Evolutionary conservation across 2,113 vertebrate species (phyloP).

Genomic region (Mionectes macconnelli): DNA sequence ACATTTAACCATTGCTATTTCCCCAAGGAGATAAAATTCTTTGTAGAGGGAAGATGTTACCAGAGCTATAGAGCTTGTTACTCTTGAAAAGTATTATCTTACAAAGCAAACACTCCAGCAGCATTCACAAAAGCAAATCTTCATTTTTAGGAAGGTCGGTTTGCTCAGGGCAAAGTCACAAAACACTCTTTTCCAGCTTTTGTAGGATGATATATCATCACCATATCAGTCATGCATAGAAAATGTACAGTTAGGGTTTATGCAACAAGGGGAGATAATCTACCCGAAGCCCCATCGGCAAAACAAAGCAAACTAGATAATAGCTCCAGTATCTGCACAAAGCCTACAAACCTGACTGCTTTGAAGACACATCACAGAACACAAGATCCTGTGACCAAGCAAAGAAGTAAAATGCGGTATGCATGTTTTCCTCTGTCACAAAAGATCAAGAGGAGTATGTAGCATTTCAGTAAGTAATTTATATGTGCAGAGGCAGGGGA

Average conservation of each 20-base stretch:
- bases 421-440: background rate
- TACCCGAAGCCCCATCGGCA: background rate
- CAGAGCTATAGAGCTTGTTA: constrained; percentile 29
- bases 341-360: background rate
- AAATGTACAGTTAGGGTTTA: background rate
- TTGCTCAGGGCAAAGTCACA: constrained; percentile 50
- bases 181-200: constrained; percentile 15
- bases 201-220: constrained; percentile 13
- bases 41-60: background rate
- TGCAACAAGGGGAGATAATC: background rate
- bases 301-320: constrained; percentile 26
- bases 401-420: background rate
- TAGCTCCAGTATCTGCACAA: background rate
- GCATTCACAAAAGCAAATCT: background rate
- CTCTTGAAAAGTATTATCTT: constrained; percentile 52
- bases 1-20: background rate
- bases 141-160: constrained; percentile 43
- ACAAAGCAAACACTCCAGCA: constrained; percentile 18
- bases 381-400: background rate
- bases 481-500: background rate
- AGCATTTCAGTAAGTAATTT: background rate
- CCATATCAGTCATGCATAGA: background rate
- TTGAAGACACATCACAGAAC: background rate
- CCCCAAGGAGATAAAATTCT: background rate
- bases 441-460: background rate